A percentile compares a stretch with the other conserved stretches of the same genome.
These are phyloP conservation scores for Craterocephalus amniculus DNA, from an alignment of 2,797 vertebrate species.

Conservation along the genomic window DNA sequence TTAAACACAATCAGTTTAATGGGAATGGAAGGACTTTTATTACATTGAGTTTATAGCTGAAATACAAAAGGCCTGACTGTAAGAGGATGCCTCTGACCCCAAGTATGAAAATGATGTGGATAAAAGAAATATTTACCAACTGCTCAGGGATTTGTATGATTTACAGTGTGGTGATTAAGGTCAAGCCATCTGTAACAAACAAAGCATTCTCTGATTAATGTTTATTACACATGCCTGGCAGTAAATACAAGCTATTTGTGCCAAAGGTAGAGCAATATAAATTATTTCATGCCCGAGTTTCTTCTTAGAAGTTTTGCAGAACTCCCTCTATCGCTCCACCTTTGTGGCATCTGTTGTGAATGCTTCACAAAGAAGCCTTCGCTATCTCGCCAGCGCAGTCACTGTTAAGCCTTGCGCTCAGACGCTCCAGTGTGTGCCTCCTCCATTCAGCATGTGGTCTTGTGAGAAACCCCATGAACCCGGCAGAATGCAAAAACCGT, in stretches of 20 bases:
- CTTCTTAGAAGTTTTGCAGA: conserved; percentile 35
- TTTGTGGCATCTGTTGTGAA: conserved; percentile 34
- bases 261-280: conserved; percentile 47
- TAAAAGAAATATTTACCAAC: conserved; percentile 67
- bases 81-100: conserved; percentile 35
- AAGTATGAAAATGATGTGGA: conserved; percentile 53
- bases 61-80: conserved; percentile 44
- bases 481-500: conserved; percentile 55
- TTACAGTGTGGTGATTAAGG: conserved; percentile 67
- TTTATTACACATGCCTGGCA: conserved; percentile 57
- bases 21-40: conserved; percentile 35
- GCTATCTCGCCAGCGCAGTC: conserved; percentile 54
- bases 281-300: conserved; percentile 55
- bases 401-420: conserved; percentile 45
- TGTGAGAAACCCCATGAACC: conserved; percentile 64
- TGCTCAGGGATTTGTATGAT: conserved; percentile 52
- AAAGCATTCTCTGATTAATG: conserved; percentile 61
- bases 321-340: conserved; percentile 24
- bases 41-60: conserved; percentile 34
- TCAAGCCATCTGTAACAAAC: conserved; percentile 59
- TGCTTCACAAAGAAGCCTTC: conserved; percentile 7
- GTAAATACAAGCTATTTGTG: conserved; percentile 57
- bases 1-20: conserved; percentile 58
- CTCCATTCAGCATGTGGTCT: conserved; percentile 55
- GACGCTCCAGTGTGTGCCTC: conserved; percentile 49